These are phyloP conservation scores for Archilochus colubris DNA, from an alignment of 2,113 vertebrate genomes.

Conservation along the genomic window DNA sequence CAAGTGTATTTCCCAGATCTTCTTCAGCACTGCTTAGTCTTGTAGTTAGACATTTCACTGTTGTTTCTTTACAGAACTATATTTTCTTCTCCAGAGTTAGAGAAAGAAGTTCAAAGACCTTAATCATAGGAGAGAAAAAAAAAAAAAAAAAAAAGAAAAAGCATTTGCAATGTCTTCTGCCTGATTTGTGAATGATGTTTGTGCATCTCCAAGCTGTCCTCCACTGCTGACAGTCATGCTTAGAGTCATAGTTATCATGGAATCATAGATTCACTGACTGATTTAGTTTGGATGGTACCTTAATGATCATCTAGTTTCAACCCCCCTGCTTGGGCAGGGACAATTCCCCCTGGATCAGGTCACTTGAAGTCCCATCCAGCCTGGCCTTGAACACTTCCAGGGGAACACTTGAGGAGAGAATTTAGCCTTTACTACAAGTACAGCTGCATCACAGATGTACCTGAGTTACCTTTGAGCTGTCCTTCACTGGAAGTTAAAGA, in stretches of 20 bases:
- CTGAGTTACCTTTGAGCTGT: accelerated
- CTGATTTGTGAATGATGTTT: background rate
- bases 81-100: background rate
- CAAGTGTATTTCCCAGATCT: background rate
- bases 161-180: background rate
- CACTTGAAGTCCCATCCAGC: too few relatives aligned
- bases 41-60: background rate
- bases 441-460: background rate
- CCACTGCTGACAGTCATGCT: background rate
- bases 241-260: background rate
- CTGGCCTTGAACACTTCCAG: too few relatives aligned
- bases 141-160: too few relatives aligned
- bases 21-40: background rate
- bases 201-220: background rate
- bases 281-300: too few relatives aligned
- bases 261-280: too few relatives aligned
- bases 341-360: too few relatives aligned
- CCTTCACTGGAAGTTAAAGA: background rate
- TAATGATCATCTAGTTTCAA: too few relatives aligned
- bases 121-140: too few relatives aligned
- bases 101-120: background rate
- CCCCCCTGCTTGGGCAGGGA: too few relatives aligned
- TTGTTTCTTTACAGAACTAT: background rate
- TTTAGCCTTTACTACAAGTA: background rate
- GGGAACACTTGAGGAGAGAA: background rate